Evolutionary conservation across 2,113 vertebrate species (phyloP).

Genomic region (Mesitornis unicolor): DNA sequence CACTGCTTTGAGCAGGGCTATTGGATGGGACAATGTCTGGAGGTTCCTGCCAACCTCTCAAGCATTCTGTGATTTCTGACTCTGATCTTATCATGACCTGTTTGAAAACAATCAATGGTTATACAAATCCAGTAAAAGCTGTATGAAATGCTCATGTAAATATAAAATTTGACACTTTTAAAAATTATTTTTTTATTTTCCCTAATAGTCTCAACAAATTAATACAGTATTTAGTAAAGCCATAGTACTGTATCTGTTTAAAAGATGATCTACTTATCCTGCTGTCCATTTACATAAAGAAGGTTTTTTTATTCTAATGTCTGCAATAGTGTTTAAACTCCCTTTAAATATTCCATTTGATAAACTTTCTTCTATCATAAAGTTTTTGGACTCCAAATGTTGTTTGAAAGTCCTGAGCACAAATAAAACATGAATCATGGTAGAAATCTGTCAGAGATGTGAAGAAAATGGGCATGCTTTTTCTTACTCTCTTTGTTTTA

Average conservation of each 20-base stretch:
- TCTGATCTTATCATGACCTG: background rate
- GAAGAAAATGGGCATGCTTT: background rate
- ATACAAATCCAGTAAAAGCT: background rate
- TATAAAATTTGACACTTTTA: background rate
- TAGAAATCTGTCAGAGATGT: background rate
- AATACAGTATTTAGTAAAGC: background rate
- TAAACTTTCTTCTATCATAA: background rate
- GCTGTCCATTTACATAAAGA: background rate
- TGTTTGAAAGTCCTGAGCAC: background rate
- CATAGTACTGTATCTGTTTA: background rate
- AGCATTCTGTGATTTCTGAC: background rate
- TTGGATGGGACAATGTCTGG: background rate
- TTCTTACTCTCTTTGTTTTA: background rate
- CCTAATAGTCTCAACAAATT: background rate
- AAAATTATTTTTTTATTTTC: background rate
- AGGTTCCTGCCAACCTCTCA: background rate
- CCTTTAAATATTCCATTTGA: background rate
- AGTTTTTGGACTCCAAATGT: background rate
- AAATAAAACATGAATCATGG: background rate
- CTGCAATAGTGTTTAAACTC: background rate
- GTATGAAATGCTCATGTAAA: background rate
- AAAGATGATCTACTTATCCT: background rate
- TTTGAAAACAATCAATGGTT: background rate
- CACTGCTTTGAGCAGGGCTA: background rate
- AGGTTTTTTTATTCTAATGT: background rate